Percentiles rank a stretch among this genome's conserved stretches.
Evolutionary conservation across 2,113 vertebrate species (phyloP).

Genomic region (Tylochromis polylepis): DNA sequence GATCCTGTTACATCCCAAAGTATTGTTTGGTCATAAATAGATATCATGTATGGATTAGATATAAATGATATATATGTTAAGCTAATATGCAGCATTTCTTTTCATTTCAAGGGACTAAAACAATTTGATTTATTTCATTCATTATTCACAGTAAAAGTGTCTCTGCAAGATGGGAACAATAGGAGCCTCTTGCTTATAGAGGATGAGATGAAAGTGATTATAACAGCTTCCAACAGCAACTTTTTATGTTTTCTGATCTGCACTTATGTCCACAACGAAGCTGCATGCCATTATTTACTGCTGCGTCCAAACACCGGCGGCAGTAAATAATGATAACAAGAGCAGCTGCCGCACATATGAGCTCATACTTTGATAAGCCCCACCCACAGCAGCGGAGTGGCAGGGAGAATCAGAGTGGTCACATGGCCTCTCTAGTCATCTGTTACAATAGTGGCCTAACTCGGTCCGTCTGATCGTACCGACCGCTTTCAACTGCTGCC

Average conservation of each 20-base stretch:
- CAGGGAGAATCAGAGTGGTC: slow-evolving; percentile 39
- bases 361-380: slow-evolving; percentile 36
- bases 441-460: slow-evolving; percentile 56
- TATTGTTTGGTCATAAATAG: not conserved
- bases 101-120: not conserved
- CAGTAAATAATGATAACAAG: slow-evolving; percentile 32
- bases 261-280: not conserved
- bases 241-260: not conserved
- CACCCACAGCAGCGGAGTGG: not conserved
- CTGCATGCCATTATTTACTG: not conserved
- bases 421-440: slow-evolving; percentile 52
- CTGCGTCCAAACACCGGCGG: not conserved
- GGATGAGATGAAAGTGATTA: not conserved
- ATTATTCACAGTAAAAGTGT: not conserved
- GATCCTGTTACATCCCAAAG: not conserved
- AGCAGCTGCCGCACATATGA: slow-evolving; percentile 37
- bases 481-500: slow-evolving; percentile 58
- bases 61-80: not conserved
- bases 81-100: not conserved
- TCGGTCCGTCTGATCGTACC: slow-evolving; percentile 46
- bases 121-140: not conserved
- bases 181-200: not conserved
- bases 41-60: rapidly evolving
- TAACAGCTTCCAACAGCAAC: not conserved
- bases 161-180: not conserved